These are phyloP conservation scores for Lanistes nyassanus DNA, from an alignment of 1,140 invertebrate species.

Conservation along the genomic window DNA sequence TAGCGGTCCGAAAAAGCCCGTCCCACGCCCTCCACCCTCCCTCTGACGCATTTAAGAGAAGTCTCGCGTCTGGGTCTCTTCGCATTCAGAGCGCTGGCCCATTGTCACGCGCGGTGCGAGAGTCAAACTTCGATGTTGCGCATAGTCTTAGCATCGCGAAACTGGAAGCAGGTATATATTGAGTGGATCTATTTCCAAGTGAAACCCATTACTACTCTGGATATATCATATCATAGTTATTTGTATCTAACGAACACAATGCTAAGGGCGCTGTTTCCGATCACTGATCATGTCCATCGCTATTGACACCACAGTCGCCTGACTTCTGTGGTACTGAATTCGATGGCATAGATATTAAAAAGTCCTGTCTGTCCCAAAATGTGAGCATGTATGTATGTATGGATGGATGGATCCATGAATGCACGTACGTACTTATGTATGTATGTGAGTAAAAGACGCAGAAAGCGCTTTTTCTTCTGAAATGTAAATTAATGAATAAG, in stretches of 20 bases:
- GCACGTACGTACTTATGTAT: background rate
- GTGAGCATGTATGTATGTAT: constrained; percentile 3
- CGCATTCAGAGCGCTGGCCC: too few species aligned
- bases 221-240: background rate
- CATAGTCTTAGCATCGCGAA: too few species aligned
- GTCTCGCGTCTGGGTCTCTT: too few species aligned
- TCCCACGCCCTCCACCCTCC: too few species aligned
- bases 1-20: too few species aligned
- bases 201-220: background rate
- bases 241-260: background rate
- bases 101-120: too few species aligned
- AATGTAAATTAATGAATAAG: too few species aligned
- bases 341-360: background rate
- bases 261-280: background rate
- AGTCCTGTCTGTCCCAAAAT: background rate
- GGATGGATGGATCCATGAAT: background rate
- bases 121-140: too few species aligned
- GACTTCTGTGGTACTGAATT: background rate
- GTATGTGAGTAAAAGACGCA: constrained; percentile 5
- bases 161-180: too few species aligned
- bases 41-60: too few species aligned
- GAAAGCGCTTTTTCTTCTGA: too few species aligned
- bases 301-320: background rate
- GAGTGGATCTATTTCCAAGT: background rate
- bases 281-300: background rate